Conservation (phyloP, 2,888 invertebrate genomes). For the Ariolimax columbianus region DNA sequence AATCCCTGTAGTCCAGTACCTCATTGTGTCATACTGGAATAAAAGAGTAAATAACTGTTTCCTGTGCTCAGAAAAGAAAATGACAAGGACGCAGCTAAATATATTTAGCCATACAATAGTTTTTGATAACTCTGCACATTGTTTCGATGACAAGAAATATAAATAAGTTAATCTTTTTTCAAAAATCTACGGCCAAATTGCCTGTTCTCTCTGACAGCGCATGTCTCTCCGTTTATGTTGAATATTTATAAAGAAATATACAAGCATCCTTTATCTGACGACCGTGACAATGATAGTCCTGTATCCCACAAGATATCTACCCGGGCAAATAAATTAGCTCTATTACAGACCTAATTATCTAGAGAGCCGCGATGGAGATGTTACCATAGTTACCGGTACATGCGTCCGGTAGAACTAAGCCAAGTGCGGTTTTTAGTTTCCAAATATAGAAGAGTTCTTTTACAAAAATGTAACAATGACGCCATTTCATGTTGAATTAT, state of each 20-base stretch:
- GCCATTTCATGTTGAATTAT: not conserved
- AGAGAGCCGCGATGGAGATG: not conserved
- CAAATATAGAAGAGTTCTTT: not conserved
- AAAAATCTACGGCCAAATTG: not conserved
- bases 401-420: conserved; percentile 7
- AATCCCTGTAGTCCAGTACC: too few relatives aligned
- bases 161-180: not conserved
- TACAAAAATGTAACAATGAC: not conserved
- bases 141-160: not conserved
- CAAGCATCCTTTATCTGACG: not conserved
- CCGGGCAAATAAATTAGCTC: conserved; percentile 25
- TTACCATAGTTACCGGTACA: conserved; percentile 19
- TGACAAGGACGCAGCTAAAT: too few relatives aligned
- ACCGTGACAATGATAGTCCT: not conserved
- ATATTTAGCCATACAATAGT: too few relatives aligned
- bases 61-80: too few relatives aligned
- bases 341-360: not conserved
- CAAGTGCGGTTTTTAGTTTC: conserved; percentile 5
- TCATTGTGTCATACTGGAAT: too few relatives aligned
- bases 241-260: too few relatives aligned
- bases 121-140: not conserved
- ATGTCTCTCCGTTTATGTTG: too few relatives aligned
- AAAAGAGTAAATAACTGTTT: too few relatives aligned
- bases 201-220: too few relatives aligned
- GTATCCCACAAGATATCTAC: not conserved